These are phyloP conservation scores for Hemibagrus wyckioides DNA, from an alignment of 2,113 vertebrate genomes.

Conservation along the genomic window DNA sequence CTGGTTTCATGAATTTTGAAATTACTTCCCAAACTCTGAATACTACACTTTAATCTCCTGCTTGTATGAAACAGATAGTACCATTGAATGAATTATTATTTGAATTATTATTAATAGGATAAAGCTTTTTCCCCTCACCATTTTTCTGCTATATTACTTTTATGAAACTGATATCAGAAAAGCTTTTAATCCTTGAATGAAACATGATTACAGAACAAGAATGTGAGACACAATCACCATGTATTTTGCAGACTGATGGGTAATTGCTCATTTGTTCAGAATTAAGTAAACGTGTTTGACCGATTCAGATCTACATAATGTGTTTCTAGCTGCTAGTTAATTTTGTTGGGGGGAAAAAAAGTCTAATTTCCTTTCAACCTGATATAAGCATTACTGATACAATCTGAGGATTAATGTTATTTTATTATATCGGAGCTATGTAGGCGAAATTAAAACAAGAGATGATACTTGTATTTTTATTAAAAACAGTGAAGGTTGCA, in stretches of 20 bases:
- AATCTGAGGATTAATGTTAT: not conserved
- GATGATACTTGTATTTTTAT: not conserved
- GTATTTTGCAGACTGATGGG: slow-evolving; percentile 14
- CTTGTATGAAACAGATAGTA: not conserved
- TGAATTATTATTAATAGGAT: not conserved
- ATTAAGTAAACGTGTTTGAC: slow-evolving; percentile 28
- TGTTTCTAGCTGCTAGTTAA: slow-evolving; percentile 32
- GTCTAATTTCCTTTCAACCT: slow-evolving; percentile 28
- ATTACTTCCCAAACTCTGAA: not conserved
- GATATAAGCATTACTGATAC: not conserved
- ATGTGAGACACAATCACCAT: slow-evolving; percentile 29
- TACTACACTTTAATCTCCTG: not conserved
- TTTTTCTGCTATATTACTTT: not conserved
- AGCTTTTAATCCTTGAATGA: slow-evolving; percentile 34
- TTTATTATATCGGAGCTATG: slow-evolving; percentile 12
- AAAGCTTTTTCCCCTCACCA: not conserved
- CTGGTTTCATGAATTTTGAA: not conserved
- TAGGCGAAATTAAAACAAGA: slow-evolving; percentile 9
- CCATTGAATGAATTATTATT: not conserved
- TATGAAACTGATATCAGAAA: slow-evolving; percentile 9
- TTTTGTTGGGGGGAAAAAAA: slow-evolving; percentile 3
- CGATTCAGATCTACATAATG: slow-evolving; percentile 39
- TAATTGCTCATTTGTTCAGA: slow-evolving; percentile 40
- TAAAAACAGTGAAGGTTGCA: not conserved
- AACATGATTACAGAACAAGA: slow-evolving; percentile 34